Base-by-base conservation (phyloP, 2,113 vertebrate genomes). In the Bolborhynchus lineola region DNA sequence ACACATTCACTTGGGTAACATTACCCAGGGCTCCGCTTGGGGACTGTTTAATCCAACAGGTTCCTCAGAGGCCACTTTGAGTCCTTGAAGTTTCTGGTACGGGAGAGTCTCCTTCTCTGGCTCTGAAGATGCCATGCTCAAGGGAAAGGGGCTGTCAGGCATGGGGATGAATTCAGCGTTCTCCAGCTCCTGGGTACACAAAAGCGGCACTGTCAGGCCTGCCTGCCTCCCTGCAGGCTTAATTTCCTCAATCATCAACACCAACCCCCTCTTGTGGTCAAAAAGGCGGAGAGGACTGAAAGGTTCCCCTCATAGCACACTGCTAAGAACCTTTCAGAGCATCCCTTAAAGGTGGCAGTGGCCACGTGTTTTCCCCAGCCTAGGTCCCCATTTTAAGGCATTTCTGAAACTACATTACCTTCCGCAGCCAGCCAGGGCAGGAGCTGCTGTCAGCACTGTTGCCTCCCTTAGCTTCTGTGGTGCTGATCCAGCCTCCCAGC, bases 131-230 rank as follows among this genome's bases (percentile, higher is more conserved):
- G 88, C 97, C 69, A 95, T 94, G 79, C 98, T 98, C 44, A 96
- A 82, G 67, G 98, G 98, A 96, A 97, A 97, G 11, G 98, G 98
- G 79, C 97, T 98, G 7, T 98, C 97, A 42, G 99, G 99, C 97
- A 99, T 99, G 7, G 99, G 99, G 93, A 99, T 99, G 97, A 99
- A 99, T 94, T 99, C 99, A 41, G 99, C 99, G 8, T 99, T 98
- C 91, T 99, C 98, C 47, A 99, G 98, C 97, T 99, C 99, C 99
- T 99, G 74, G 20, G 77, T 10, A 75, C 8, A 94, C n/a, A 71
- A 97, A 91, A 97, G 70, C 81, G 94, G 64, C 20, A 79, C 18
- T 19, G 55, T 96, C 68, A 98, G 93, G 76, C 79, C 72, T 78
- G 35, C 67, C 71, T 67, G 69, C 16, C 46, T 50, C 63, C 53